Conservation (phyloP, 2,797 vertebrate genomes). For the Galagoides demidoff region DNA sequence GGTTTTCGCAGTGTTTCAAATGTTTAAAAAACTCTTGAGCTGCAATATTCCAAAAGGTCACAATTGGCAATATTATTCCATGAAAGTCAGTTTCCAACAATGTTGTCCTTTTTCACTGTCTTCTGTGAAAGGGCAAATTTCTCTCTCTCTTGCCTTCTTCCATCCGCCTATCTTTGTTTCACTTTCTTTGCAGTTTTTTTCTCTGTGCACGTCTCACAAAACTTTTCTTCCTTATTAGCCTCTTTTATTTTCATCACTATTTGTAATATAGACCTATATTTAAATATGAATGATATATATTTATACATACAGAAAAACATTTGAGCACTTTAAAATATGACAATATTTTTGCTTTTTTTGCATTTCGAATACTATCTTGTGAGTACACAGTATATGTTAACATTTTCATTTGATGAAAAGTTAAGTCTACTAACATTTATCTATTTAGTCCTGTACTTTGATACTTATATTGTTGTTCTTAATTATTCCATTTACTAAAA, state of each 20-base stretch:
- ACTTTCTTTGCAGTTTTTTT: neutral
- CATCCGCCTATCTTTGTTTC: neutral
- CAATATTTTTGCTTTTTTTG: neutral
- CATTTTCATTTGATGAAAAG: constrained; percentile 43
- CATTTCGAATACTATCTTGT: neutral
- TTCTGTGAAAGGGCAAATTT: neutral
- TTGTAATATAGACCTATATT: neutral
- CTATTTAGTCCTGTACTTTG: neutral
- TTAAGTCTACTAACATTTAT: neutral
- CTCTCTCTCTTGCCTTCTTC: neutral
- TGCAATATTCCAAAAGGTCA: neutral
- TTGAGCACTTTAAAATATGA: neutral
- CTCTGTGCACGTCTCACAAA: neutral
- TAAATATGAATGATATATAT: neutral
- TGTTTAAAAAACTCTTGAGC: neutral
- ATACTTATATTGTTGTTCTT: neutral
- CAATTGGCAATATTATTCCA: neutral
- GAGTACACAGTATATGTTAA: neutral
- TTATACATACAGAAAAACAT: neutral
- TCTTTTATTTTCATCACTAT: neutral
- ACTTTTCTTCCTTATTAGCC: neutral
- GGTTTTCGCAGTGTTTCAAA: constrained; percentile 41
- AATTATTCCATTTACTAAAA: neutral
- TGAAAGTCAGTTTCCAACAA: neutral
- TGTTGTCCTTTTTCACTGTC: neutral